Base-by-base conservation (phyloP, 2,888 invertebrate species). In the Deroplatys truncata region DNA sequence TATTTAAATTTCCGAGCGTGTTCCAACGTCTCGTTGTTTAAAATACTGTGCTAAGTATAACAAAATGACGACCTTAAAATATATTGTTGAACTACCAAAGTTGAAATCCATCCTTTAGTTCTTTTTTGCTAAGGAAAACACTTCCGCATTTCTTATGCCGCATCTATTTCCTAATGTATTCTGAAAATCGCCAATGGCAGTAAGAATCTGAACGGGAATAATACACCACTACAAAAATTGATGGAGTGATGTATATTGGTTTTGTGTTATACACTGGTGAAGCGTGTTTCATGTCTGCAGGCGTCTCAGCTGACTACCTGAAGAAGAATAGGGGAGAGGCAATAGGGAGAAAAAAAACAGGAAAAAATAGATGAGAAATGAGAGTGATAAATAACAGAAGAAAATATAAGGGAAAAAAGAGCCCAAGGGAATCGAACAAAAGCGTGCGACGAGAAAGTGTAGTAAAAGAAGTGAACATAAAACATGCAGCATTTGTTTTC, bases 321-420 rank as follows among this genome's bases (percentile, higher is more conserved):
- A 72, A 72, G 56, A 72, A 72, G 56, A 72, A 72, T 72, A 35
- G 35, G 87, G 85, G 83, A 87, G 82, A 86, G 86, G 49, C 85
- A 85, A 90, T 35, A 43, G 83, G 83, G 82, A 86, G 82, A 16
- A 85, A 83, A 90, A 85, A 82, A 82, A 56, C 28, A 29, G n/a
- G n/a, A 87, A 88, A 90, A 90, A 90, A 90, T 90, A 90, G 84
- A 90, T 88, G 88, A 90, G 88, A 90, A 90, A 90, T 90, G 90
- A 90, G 90, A 86, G 90, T 90, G 88, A 90, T 90, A 90, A 90
- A 90, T 90, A 90, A 90, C 90, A 90, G 86, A 88, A 85, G 88
- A 90, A 90, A 90, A 87, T 35, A 83, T 35, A 35, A 43, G 87
- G 35, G 31, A 56, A 87, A 35, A 87, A 83, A 35, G 82, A 87